phyloP scores from a whole-genome alignment of 2,888 invertebrate species.

The Autographa pulchrina region DNA sequence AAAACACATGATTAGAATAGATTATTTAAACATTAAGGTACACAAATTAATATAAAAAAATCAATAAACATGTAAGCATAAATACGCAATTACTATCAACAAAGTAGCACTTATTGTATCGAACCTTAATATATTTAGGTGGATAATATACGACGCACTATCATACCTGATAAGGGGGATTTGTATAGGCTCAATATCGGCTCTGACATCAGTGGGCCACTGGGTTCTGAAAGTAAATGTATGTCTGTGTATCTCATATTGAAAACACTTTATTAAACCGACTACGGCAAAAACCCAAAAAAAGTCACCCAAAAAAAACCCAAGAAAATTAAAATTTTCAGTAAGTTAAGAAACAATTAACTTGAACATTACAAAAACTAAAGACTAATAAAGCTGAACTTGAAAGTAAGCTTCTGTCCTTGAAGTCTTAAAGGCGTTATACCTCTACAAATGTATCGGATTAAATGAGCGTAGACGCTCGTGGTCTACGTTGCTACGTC shows the following conservation, averaged over 20 bases:
- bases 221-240: constrained; percentile 81
- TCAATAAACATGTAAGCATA: constrained; percentile 3
- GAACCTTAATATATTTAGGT: constrained; percentile 41
- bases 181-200: constrained; percentile 87
- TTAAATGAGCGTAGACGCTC: constrained; percentile 44
- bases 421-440: constrained; percentile 49
- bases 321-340: neutral
- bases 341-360: neutral
- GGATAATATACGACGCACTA: constrained; percentile 32
- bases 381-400: constrained; percentile 28
- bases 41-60: neutral
- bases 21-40: neutral
- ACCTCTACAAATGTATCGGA: constrained; percentile 40
- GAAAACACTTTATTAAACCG: constrained; percentile 25
- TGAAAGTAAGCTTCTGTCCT: constrained; percentile 47
- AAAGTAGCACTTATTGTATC: constrained; percentile 31
- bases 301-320: constrained; percentile 2
- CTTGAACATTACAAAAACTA: constrained; percentile 13
- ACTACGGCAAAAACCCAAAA: constrained; percentile 41
- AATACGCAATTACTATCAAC: constrained; percentile 20
- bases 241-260: constrained; percentile 39
- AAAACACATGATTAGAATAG: no score
- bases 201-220: constrained; percentile 84
- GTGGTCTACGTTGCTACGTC: constrained; percentile 43
- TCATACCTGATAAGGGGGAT: constrained; percentile 86